Conservation (phyloP, 2,113 vertebrate species). For the Campylomormyrus numenius region DNA sequence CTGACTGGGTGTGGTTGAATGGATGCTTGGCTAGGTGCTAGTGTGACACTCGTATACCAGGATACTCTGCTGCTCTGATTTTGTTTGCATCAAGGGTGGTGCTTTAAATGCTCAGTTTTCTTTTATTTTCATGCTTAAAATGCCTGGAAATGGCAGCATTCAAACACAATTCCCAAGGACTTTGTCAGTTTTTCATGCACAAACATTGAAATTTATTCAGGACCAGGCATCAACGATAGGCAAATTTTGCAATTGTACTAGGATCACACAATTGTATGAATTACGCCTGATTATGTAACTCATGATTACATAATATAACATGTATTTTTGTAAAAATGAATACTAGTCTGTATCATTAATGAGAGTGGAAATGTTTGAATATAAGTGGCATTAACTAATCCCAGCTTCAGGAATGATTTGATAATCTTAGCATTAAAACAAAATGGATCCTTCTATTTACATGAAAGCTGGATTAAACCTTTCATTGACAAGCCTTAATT, state of each 20-base stretch:
- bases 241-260: neutral
- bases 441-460: neutral
- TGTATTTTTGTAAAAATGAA: neutral
- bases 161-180: neutral
- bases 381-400: neutral
- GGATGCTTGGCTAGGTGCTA: neutral
- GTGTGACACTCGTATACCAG: neutral
- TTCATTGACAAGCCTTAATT: neutral
- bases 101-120: neutral
- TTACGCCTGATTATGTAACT: neutral
- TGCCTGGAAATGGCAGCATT: neutral
- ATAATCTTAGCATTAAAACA: neutral
- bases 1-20: neutral
- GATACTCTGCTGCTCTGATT: neutral
- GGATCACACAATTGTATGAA: neutral
- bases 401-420: neutral
- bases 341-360: neutral
- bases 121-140: neutral
- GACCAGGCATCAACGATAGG: neutral
- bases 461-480: neutral
- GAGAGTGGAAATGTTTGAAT: neutral
- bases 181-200: neutral
- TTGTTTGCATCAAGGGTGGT: neutral
- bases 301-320: neutral
- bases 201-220: neutral